These are phyloP conservation scores for Stenoptilia bipunctidactyla DNA, from an alignment of 2,888 invertebrate species.

Conservation along the genomic window DNA sequence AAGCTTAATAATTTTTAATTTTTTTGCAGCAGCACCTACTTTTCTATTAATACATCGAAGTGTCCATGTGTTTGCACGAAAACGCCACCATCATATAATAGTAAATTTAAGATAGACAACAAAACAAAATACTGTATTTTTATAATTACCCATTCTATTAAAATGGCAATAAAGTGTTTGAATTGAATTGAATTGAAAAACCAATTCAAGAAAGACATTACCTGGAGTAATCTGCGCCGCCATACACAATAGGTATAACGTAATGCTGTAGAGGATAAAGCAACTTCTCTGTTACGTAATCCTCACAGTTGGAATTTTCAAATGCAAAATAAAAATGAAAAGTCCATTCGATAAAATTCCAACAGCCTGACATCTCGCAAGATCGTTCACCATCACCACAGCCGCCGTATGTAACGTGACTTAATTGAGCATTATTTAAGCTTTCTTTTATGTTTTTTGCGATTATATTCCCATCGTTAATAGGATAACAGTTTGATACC, in stretches of 20 bases:
- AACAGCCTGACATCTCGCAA: conserved; percentile 33
- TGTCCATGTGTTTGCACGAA: no score
- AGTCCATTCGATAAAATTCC: conserved; percentile 49
- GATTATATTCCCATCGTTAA: conserved; percentile 30
- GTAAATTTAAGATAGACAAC: no score
- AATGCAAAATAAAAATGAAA: conserved; percentile 82
- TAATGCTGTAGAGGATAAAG: conserved; percentile 29
- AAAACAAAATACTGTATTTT: no score
- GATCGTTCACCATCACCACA: conserved; percentile 58
- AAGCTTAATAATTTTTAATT: no score
- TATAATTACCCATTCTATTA: no score
- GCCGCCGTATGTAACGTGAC: conserved; percentile 65
- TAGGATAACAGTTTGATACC: conserved; percentile 42
- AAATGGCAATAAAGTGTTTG: no score
- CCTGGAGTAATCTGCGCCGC: conserved; percentile 43
- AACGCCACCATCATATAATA: no score
- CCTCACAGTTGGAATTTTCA: conserved; percentile 74
- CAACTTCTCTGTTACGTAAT: conserved; percentile 23
- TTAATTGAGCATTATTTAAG: conserved; percentile 23
- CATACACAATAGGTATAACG: conserved; percentile 76
- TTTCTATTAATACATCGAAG: no score
- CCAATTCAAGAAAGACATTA: background rate
- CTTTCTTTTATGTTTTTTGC: conserved; percentile 29
- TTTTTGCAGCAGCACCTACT: no score
- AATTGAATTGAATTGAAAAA: no score